Percentiles rank a stretch among this genome's conserved stretches.
Conservation (phyloP, 2,888 invertebrate species). For the Thysanoteuthis rhombus region DNA sequence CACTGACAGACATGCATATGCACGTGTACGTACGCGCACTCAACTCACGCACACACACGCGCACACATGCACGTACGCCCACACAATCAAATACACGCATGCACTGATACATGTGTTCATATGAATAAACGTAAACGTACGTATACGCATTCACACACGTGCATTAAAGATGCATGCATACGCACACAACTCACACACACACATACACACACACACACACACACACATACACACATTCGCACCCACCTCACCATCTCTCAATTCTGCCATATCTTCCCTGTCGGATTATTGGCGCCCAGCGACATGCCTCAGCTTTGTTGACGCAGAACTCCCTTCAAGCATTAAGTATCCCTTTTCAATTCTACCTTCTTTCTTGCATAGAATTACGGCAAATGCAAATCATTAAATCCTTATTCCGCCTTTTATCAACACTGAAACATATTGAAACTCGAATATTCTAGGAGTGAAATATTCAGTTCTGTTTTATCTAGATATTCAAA, state of each 20-base stretch:
- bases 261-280: not conserved
- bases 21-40: not conserved
- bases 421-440: not conserved
- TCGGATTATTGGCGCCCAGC: not conserved
- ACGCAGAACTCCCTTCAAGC: not conserved
- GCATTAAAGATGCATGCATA: not conserved
- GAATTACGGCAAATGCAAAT: not conserved
- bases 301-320: not conserved
- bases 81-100: not conserved
- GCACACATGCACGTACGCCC: not conserved
- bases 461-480: not conserved
- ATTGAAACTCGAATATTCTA: not conserved
- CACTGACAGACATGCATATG: too few species aligned
- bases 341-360: not conserved
- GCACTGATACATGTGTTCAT: not conserved
- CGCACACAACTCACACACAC: not conserved
- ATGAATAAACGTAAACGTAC: not conserved
- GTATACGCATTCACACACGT: not conserved
- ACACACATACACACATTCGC: not conserved
- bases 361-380: not conserved
- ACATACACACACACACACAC: not conserved
- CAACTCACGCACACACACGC: too few species aligned
- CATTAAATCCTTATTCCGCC: not conserved
- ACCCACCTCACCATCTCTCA: too few species aligned
- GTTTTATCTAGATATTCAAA: not conserved